phyloP scores from a whole-genome alignment of 2,797 vertebrate genomes.

The Poeciliopsis paucimaculata region DNA sequence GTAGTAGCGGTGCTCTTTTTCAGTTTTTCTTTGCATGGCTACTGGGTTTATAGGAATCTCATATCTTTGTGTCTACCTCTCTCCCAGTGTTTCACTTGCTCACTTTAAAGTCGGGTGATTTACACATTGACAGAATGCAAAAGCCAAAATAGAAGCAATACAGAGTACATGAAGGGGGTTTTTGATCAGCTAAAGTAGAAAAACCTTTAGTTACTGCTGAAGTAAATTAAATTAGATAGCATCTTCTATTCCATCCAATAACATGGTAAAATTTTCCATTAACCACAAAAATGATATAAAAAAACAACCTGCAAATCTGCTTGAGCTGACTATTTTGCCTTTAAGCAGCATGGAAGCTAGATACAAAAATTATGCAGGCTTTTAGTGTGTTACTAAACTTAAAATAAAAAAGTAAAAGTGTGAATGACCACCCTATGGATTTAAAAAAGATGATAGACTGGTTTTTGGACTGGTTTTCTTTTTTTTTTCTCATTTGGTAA shows the following conservation, averaged over 20 bases:
- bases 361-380: neutral
- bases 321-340: neutral
- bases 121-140: neutral
- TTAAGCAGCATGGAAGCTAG: conserved; percentile 6
- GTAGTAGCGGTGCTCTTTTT: neutral
- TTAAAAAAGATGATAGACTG: neutral
- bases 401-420: neutral
- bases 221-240: neutral
- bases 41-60: neutral
- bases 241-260: neutral
- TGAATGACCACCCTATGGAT: neutral
- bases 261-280: neutral
- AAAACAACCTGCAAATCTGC: neutral
- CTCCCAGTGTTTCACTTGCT: neutral
- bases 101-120: neutral
- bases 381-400: neutral
- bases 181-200: conserved; percentile 1
- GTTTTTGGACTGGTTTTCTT: neutral
- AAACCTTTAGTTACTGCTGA: neutral
- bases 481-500: neutral
- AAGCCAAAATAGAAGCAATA: neutral
- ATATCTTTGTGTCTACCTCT: conserved; percentile 2
- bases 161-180: neutral
- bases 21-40: neutral
- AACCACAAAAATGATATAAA: neutral